phyloP scores from a whole-genome alignment of 2,888 invertebrate species.

The Melanargia galathea region DNA sequence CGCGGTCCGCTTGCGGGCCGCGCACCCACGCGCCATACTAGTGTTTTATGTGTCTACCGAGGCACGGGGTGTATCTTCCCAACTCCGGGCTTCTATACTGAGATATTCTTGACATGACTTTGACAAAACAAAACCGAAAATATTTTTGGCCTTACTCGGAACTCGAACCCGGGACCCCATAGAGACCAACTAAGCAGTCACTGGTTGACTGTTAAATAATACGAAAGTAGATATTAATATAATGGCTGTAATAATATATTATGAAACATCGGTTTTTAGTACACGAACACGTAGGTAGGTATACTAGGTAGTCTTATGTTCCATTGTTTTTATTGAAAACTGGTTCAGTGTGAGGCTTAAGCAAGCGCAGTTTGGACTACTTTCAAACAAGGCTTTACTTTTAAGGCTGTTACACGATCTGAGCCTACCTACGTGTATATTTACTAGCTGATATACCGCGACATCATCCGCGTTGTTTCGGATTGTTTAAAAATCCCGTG shows the following conservation, averaged over 20 bases:
- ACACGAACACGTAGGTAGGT: slow-evolving; percentile 16
- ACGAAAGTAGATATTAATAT: neutral
- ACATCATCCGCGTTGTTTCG: no score
- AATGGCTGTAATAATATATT: neutral
- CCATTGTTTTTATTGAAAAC: slow-evolving; percentile 18
- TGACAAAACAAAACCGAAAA: no score
- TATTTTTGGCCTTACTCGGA: no score
- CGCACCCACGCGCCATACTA: no score
- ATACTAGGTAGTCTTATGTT: no score
- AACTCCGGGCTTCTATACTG: no score
- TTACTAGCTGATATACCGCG: neutral
- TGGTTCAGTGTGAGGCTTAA: slow-evolving; percentile 10
- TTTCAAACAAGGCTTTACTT: slow-evolving; percentile 16
- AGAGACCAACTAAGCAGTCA: neutral
- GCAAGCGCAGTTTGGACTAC: slow-evolving; percentile 12
- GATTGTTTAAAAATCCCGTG: no score
- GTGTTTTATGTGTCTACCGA: no score
- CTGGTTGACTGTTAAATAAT: neutral
- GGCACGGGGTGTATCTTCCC: no score
- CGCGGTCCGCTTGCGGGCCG: no score
- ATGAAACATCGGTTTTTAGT: slow-evolving; percentile 8
- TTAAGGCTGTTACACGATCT: slow-evolving; percentile 12
- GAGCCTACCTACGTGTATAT: neutral
- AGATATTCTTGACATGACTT: no score
- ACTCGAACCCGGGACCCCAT: no score